phyloP scores from a whole-genome alignment of 1,140 invertebrate species.

The Mesaphorura yosii region DNA sequence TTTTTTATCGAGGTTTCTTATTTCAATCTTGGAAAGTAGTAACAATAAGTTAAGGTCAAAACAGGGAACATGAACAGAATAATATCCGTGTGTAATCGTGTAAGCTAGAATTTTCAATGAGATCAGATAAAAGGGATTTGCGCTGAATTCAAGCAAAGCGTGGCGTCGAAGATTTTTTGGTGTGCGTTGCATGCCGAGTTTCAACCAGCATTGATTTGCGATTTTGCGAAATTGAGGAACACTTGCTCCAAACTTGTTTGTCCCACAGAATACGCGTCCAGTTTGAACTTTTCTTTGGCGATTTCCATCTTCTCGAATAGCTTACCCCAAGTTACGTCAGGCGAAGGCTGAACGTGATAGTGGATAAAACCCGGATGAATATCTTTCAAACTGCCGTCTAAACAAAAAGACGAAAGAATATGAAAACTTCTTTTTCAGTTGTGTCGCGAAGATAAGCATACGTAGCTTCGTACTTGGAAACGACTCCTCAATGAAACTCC shows the following conservation, averaged over 20 bases:
- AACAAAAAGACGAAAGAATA: not conserved
- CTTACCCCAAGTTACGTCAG: slow-evolving; percentile 51
- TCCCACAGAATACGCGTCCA: slow-evolving; percentile 71
- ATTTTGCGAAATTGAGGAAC: slow-evolving; percentile 24
- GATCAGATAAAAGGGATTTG: no score
- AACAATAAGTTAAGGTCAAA: no score
- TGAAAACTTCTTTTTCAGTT: not conserved
- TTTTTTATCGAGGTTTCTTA: no score
- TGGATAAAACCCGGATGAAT: slow-evolving; percentile 48
- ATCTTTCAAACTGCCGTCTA: slow-evolving; percentile 24
- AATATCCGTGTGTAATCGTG: no score
- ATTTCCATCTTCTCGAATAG: slow-evolving; percentile 64
- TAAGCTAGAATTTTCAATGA: no score
- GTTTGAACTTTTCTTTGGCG: slow-evolving; percentile 41
- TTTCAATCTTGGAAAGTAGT: no score
- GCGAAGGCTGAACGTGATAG: slow-evolving; percentile 52
- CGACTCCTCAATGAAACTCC: slow-evolving; percentile 21
- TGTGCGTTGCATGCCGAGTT: no score
- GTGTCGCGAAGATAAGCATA: no score
- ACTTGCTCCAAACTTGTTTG: slow-evolving; percentile 75
- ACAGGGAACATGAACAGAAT: no score
- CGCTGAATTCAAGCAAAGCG: no score
- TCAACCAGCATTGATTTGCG: slow-evolving; percentile 19
- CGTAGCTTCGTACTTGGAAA: slow-evolving; percentile 19
- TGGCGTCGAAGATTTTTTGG: no score